phyloP scores from a whole-genome alignment of 2,113 vertebrate species.

The Zosterops borbonicus region DNA sequence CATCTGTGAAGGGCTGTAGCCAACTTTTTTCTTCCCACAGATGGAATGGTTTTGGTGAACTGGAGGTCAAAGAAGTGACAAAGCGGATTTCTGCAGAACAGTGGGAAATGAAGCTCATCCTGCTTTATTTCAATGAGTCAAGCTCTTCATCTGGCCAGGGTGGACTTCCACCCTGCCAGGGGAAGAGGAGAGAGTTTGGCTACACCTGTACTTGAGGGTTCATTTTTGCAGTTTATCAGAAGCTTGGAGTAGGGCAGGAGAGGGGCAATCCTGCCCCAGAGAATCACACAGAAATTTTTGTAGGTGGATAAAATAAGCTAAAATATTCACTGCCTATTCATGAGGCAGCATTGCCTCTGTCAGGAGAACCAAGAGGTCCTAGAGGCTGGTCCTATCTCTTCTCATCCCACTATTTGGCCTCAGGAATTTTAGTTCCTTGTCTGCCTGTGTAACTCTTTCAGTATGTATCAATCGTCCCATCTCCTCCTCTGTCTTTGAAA shows the following conservation, averaged over 20 bases:
- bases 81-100: neutral
- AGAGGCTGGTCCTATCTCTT: neutral
- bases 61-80: neutral
- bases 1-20: neutral
- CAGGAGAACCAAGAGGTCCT: neutral
- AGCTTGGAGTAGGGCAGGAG: neutral
- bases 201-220: neutral
- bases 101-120: neutral
- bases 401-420: neutral
- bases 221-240: neutral
- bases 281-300: neutral
- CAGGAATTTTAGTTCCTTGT: neutral
- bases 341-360: neutral
- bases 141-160: neutral
- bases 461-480: neutral
- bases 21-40: neutral
- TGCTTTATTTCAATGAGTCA: neutral
- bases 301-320: neutral
- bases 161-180: neutral
- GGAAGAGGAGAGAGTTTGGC: neutral
- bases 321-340: neutral
- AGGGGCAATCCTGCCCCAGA: neutral
- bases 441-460: neutral
- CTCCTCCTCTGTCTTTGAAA: neutral
- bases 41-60: neutral